Percentiles rank a stretch among this genome's conserved stretches.
phyloP scores from a whole-genome alignment of 2,888 invertebrate species.

The Polia nebulosa region DNA sequence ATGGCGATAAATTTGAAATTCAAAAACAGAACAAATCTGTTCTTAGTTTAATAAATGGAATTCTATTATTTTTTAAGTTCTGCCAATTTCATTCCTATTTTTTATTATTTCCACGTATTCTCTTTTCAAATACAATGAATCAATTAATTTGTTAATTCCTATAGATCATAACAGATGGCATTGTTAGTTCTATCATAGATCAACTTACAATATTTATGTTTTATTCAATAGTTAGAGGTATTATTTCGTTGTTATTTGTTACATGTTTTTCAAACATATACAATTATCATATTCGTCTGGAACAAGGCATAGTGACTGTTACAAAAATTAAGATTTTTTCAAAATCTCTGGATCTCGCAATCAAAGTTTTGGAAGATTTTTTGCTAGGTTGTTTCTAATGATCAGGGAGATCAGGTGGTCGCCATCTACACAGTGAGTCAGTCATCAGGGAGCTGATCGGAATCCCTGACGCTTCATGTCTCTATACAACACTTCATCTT shows the following conservation, averaged over 20 bases:
- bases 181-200: conserved; percentile 10
- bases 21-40: conserved; percentile 17
- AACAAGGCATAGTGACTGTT: neutral
- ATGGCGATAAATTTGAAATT: conserved; percentile 32
- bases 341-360: conserved; percentile 76
- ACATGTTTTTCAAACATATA: neutral
- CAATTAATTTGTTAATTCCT: neutral
- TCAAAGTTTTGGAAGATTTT: conserved; percentile 59
- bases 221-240: neutral
- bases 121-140: conserved; percentile 13
- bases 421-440: conserved; percentile 85
- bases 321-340: neutral
- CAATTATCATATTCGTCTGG: neutral
- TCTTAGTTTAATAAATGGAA: conserved; percentile 21
- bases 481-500: conserved; percentile 78
- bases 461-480: conserved; percentile 75
- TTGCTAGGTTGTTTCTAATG: conserved; percentile 28
- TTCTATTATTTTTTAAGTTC: conserved; percentile 5
- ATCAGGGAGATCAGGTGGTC: conserved; percentile 73
- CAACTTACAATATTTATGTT: neutral
- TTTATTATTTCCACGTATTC: neutral
- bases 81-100: neutral
- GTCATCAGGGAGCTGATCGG: conserved; percentile 80
- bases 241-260: accelerated
- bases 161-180: conserved; percentile 57